These are phyloP conservation scores for Denticeps clupeoides DNA, from an alignment of 2,797 vertebrate species.

Conservation along the genomic window DNA sequence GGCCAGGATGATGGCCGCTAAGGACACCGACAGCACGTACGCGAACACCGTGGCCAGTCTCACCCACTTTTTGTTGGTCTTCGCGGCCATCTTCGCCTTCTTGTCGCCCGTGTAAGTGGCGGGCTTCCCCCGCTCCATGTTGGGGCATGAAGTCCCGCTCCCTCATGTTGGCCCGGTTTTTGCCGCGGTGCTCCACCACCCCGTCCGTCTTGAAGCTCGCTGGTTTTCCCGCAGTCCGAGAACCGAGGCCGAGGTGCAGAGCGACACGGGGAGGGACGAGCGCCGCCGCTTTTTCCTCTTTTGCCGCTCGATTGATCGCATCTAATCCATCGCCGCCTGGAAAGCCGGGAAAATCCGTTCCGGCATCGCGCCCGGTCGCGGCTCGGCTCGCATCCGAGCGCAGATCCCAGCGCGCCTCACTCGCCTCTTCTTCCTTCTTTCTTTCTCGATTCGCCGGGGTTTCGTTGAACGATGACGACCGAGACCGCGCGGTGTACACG, in stretches of 20 bases:
- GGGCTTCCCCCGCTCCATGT: constrained; percentile 92
- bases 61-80: constrained; percentile 99
- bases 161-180: constrained; percentile 83
- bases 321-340: constrained; percentile 36
- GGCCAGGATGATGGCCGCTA: constrained; percentile 94
- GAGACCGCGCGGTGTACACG: constrained; percentile 51
- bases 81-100: constrained; percentile 98
- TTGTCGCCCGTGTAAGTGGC: constrained; percentile 98
- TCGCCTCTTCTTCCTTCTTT: too few relatives aligned
- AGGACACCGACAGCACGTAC: constrained; percentile 91
- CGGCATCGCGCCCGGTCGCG: constrained; percentile 45
- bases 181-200: constrained; percentile 87
- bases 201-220: constrained; percentile 76
- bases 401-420: not conserved
- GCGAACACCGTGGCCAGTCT: constrained; percentile 94
- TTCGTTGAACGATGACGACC: constrained; percentile 44
- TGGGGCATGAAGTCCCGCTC: constrained; percentile 88
- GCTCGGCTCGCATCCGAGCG: constrained; percentile 41
- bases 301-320: constrained; percentile 27
- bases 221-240: constrained; percentile 52
- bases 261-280: constrained; percentile 22
- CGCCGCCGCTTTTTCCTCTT: constrained; percentile 16
- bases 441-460: constrained; percentile 48
- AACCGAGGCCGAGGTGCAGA: constrained; percentile 35
- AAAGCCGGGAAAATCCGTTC: constrained; percentile 35